Evolutionary conservation across 2,113 vertebrate species (phyloP).

Genomic region (Esox niger): DNA sequence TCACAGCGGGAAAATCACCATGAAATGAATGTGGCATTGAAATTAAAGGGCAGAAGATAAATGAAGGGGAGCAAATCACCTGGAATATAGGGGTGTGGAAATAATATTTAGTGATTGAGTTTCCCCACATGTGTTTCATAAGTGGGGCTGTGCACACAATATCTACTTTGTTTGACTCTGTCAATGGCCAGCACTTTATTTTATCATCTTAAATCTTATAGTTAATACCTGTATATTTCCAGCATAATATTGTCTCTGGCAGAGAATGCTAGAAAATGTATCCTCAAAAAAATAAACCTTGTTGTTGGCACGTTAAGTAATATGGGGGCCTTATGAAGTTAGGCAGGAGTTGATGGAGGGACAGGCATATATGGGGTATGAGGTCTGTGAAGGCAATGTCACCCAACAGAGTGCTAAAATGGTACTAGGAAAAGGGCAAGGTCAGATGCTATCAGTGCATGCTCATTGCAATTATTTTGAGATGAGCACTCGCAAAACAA

Average conservation of each 20-base stretch:
- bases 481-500: no score
- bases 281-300: slow-evolving; percentile 66
- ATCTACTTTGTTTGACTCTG: slow-evolving; percentile 53
- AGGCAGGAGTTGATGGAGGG: not conserved
- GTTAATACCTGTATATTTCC: slow-evolving; percentile 72
- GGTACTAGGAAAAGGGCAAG: no score
- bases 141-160: slow-evolving; percentile 54
- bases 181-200: slow-evolving; percentile 55
- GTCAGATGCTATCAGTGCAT: no score
- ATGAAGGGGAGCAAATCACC: slow-evolving; percentile 52
- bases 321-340: slow-evolving; percentile 39
- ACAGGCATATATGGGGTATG: not conserved
- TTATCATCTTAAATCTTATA: slow-evolving; percentile 67
- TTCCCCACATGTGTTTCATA: slow-evolving; percentile 54
- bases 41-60: slow-evolving; percentile 62
- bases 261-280: slow-evolving; percentile 55
- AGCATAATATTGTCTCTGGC: slow-evolving; percentile 74
- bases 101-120: slow-evolving; percentile 65
- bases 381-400: not conserved
- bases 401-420: no score
- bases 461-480: no score
- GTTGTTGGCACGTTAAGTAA: slow-evolving; percentile 47
- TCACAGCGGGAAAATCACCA: slow-evolving; percentile 47
- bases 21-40: slow-evolving; percentile 56
- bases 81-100: slow-evolving; percentile 29